phyloP scores from a whole-genome alignment of 2,113 vertebrate genomes.

The Trochalopteron elliotii region DNA sequence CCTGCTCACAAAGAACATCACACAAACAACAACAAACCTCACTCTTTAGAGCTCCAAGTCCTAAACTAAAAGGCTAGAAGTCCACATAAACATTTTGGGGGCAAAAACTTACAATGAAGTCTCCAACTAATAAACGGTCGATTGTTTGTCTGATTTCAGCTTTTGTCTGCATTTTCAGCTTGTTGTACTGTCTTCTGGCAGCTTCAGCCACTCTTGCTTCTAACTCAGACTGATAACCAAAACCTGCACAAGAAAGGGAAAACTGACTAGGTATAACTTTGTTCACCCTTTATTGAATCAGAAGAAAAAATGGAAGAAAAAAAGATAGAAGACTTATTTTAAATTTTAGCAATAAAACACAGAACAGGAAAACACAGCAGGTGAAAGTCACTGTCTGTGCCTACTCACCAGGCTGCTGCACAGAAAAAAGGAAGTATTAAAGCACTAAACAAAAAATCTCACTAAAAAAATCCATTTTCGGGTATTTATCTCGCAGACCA shows the following conservation, averaged over 20 bases:
- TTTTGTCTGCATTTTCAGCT: conserved; percentile 97
- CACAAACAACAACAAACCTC: not conserved
- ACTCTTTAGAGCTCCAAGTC: not conserved
- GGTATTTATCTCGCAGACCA: not conserved
- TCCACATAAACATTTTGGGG: not conserved
- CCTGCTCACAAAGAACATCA: not conserved
- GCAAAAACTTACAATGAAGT: conserved; percentile 91
- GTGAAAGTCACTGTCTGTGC: not conserved
- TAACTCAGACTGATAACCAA: conserved; percentile 96
- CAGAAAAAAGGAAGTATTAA: not conserved
- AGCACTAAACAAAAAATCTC: not conserved
- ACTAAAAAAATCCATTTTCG: not conserved
- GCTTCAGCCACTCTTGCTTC: conserved; percentile 93
- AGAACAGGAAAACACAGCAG: not conserved
- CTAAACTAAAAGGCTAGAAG: not conserved
- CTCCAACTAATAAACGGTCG: conserved; percentile 93
- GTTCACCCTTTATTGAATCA: not conserved
- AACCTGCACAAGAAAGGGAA: conserved; percentile 75
- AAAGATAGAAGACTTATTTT: not conserved
- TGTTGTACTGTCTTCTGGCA: conserved; percentile 95
- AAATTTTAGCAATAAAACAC: not conserved
- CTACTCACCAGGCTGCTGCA: not conserved
- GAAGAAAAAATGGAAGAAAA: not conserved
- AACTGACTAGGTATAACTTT: not conserved
- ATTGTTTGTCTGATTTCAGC: conserved; percentile 96